Evolutionary conservation across 1,140 invertebrate species (phyloP), one percentile per base, ranked within the genome.

Genomic region (Tribolium madens): DNA sequence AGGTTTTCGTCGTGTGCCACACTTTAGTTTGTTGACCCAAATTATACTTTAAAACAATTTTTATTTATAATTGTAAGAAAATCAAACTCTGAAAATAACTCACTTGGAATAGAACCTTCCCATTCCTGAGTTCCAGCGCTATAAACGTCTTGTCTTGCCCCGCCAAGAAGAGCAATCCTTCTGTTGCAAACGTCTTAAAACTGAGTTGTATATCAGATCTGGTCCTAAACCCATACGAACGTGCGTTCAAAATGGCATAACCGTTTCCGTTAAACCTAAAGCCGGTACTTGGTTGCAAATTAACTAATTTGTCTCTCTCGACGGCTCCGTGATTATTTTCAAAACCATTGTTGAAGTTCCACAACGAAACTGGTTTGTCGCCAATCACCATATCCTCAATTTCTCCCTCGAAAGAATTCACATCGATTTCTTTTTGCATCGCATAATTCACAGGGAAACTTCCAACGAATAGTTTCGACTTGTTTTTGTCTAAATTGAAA

Each of bases 351-450:
- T 81, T 81, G 82, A 98, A 98, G 87, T 99, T 99, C 97, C 97
- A 99, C 10, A 99, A 88, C 0, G 97, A 97, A 10, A 99, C 91
- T 2, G 92, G 93, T 9, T 92, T 92, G 26, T 96, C 95, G 12
- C 97, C 97, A 78, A 99, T 93, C 60, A 92, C 90, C 0, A 99
- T 85, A 68, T 97, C 95, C 84, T 99, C 97, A 76, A 99, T 94
- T 80, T 93, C 90, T 2, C 98, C 98, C 53, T 93, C 91, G 84
- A 97, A 99, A 0, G 91, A 92, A 2, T 90, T 91, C 50, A 91
- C 90, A 5, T 88, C 89, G 1, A 98, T 87, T 0, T 87, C 89
- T 2, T 89, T 85, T 74, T 94, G 94, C 1, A 94, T 89, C 50
- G 91, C 89, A 76, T 91, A 92, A 1, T 89, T 89, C 1, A 88